Percentiles rank a stretch among this genome's conserved stretches.
These are phyloP conservation scores for Microplitis mediator DNA, from an alignment of 1,140 invertebrate genomes.

Conservation along the genomic window DNA sequence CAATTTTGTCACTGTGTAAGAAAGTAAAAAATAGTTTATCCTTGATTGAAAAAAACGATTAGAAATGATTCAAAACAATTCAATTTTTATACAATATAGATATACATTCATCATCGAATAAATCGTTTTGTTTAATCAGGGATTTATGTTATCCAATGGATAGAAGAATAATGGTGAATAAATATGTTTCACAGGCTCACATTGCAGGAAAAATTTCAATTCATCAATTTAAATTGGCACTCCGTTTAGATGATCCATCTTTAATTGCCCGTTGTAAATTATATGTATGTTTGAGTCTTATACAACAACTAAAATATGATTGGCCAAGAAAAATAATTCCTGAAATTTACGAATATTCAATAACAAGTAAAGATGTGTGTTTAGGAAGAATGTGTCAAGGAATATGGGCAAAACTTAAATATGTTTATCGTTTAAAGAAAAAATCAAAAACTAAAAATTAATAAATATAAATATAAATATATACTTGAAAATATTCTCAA, in stretches of 20 bases:
- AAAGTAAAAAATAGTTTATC: constrained; percentile 11
- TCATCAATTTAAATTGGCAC: constrained; percentile 79
- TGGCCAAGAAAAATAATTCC: constrained; percentile 71
- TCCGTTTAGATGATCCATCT: constrained; percentile 79
- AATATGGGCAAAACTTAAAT: constrained; percentile 81
- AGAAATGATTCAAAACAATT: not conserved
- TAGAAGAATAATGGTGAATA: constrained; percentile 12
- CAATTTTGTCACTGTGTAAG: constrained; percentile 80
- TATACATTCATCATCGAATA: no score
- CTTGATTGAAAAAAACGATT: not conserved
- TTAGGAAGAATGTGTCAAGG: constrained; percentile 82
- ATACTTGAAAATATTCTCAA: no score
- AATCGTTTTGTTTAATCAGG: no score
- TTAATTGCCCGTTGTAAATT: constrained; percentile 80
- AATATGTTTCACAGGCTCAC: constrained; percentile 69
- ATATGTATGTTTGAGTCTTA: constrained; percentile 84
- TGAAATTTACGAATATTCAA: constrained; percentile 67
- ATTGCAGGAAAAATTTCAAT: constrained; percentile 86
- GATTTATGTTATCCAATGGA: no score
- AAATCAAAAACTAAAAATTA: not conserved
- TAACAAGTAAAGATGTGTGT: constrained; percentile 64
- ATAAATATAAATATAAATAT: no score
- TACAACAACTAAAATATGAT: constrained; percentile 77
- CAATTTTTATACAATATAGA: not conserved
- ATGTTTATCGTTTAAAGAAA: constrained; percentile 59